A percentile compares a stretch with the other conserved stretches of the same genome.
phyloP scores from a whole-genome alignment of 2,888 invertebrate species.

The Pyralis farinalis region DNA sequence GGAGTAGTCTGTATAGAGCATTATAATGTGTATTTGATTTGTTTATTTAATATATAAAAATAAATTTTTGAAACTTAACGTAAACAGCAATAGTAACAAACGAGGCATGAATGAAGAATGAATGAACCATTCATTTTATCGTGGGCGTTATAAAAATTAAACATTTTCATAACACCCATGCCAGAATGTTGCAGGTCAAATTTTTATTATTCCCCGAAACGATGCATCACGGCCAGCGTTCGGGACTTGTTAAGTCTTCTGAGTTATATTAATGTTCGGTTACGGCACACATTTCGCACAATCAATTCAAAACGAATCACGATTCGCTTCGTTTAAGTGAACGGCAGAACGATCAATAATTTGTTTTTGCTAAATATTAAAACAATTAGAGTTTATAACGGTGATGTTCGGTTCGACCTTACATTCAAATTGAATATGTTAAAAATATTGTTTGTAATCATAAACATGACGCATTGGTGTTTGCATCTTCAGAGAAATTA shows the following conservation, averaged over 20 bases:
- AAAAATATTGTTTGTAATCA: too few species aligned
- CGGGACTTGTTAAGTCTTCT: constrained; percentile 20
- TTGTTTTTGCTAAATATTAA: constrained; percentile 27
- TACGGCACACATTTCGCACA: constrained; percentile 39
- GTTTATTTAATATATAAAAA: too few species aligned
- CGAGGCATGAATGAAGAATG: too few species aligned
- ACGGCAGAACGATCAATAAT: constrained; percentile 34
- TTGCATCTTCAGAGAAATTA: too few species aligned
- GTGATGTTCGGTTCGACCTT: constrained; percentile 15
- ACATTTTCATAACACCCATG: too few species aligned
- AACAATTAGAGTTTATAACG: constrained; percentile 27
- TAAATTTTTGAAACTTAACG: too few species aligned
- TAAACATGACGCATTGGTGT: too few species aligned
- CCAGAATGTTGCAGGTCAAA: constrained; percentile 26
- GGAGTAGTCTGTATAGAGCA: too few species aligned
- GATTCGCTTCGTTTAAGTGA: constrained; percentile 28
- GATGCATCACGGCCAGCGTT: constrained; percentile 6
- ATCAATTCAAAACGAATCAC: constrained; percentile 35
- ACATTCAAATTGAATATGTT: constrained; percentile 1
- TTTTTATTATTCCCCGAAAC: constrained; percentile 22
- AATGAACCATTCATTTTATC: too few species aligned
- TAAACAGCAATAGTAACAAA: too few species aligned
- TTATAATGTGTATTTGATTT: too few species aligned
- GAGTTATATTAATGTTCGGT: constrained; percentile 28
- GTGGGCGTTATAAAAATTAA: too few species aligned